phyloP scores from a whole-genome alignment of 1,140 invertebrate genomes.

The Macrotrachela quadricornifera region DNA sequence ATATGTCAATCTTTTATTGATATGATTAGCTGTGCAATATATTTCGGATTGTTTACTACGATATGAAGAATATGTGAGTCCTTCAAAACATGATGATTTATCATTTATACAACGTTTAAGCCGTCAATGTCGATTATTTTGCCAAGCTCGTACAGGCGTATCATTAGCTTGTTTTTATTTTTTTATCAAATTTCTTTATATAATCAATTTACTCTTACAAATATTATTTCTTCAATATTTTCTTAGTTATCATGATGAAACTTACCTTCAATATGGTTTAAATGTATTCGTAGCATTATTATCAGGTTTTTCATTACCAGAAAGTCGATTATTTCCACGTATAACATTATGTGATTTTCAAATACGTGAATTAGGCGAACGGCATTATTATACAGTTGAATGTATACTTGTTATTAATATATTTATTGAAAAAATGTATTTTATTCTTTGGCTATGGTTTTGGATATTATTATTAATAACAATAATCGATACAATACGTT shows the following conservation, averaged over 20 bases:
- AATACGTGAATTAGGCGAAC: constrained; percentile 3
- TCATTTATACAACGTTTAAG: no score
- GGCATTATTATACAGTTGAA: constrained; percentile 6
- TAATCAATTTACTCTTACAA: constrained; percentile 30
- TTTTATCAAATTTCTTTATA: constrained; percentile 28
- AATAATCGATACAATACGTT: no score
- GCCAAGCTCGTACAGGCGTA: constrained; percentile 20
- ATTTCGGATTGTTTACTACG: no score
- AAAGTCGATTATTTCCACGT: constrained; percentile 6
- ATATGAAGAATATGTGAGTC: no score
- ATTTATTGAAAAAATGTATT: background rate
- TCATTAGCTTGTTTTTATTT: constrained; percentile 30
- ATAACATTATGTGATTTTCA: constrained; percentile 8
- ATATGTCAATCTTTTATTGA: no score
- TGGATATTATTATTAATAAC: constrained; percentile 15
- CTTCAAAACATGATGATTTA: no score
- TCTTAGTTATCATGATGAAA: background rate
- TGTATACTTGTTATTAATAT: background rate
- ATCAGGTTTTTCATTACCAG: background rate
- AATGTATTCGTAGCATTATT: no score
- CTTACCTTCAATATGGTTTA: constrained; percentile 10
- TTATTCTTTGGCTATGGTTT: constrained; percentile 9
- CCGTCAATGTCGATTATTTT: no score
- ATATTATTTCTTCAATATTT: constrained; percentile 23
- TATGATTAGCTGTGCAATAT: no score